phyloP scores from a whole-genome alignment of 2,797 vertebrate genomes.

The Rousettus madagascariensis region DNA sequence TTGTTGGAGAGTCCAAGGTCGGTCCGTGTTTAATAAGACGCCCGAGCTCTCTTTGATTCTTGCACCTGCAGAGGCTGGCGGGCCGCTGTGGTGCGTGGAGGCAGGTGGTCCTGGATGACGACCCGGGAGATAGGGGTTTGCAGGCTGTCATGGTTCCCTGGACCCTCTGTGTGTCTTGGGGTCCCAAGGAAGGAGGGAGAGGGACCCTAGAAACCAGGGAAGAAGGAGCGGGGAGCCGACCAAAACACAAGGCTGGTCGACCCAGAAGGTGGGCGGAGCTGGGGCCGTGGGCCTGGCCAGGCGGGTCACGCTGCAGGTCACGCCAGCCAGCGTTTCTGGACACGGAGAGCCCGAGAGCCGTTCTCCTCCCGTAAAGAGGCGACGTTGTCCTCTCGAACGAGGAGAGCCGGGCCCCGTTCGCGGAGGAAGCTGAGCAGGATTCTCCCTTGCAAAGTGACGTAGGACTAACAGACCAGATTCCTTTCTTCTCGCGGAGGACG shows the following conservation, averaged over 20 bases:
- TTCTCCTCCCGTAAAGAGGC: not conserved
- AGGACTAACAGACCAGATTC: conserved; percentile 25
- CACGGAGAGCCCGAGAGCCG: not conserved
- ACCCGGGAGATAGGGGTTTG: not conserved
- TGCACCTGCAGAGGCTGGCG: conserved; percentile 37
- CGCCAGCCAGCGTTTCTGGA: not conserved
- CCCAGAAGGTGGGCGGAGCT: not conserved
- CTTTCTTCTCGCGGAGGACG: conserved; percentile 56
- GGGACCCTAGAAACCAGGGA: not conserved
- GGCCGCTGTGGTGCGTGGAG: not conserved
- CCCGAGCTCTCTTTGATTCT: conserved; percentile 38
- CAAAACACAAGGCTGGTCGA: not conserved
- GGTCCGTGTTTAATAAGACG: conserved; percentile 66
- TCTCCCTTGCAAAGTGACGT: not conserved
- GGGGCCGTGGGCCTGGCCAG: too few species aligned
- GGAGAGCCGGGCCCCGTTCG: not conserved
- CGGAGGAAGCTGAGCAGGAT: not conserved
- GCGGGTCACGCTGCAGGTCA: not conserved
- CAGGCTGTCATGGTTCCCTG: not conserved
- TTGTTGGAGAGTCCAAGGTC: conserved; percentile 75
- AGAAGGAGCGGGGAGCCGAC: not conserved
- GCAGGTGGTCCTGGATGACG: not conserved
- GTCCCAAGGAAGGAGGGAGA: not conserved
- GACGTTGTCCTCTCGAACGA: not conserved
- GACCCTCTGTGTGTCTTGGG: not conserved